These are phyloP conservation scores for Pterostichus niger DNA, from an alignment of 2,888 invertebrate species.

Conservation along the genomic window DNA sequence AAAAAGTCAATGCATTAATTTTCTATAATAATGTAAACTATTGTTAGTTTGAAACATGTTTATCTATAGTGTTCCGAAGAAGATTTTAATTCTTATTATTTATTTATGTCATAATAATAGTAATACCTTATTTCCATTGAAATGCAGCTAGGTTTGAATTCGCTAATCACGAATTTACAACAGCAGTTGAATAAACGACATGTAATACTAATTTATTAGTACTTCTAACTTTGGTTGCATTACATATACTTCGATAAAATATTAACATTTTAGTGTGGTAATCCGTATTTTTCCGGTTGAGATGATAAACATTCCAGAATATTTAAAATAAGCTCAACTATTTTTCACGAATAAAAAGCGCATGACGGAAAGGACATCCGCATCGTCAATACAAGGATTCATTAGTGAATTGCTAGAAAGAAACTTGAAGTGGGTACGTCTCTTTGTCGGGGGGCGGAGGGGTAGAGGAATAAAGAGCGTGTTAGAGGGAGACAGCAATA, in stretches of 20 bases:
- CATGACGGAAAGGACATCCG: slow-evolving; percentile 42
- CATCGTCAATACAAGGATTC: slow-evolving; percentile 56
- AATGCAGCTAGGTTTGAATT: no score
- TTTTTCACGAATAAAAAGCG: slow-evolving; percentile 47
- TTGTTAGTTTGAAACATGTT: no score
- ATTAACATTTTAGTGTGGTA: neutral
- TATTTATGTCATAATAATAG: no score
- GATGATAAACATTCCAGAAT: slow-evolving; percentile 22
- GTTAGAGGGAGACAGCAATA: slow-evolving; percentile 30
- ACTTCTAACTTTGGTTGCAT: no score
- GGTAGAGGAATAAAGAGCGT: neutral
- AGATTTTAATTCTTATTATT: no score
- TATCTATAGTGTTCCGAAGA: no score
- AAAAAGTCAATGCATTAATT: no score
- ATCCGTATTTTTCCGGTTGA: slow-evolving; percentile 33
- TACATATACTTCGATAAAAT: neutral
- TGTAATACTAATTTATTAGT: no score
- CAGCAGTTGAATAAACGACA: no score
- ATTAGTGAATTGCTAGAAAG: slow-evolving; percentile 62
- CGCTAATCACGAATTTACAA: no score
- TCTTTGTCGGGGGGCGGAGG: slow-evolving; percentile 44
- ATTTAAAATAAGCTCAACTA: slow-evolving; percentile 53
- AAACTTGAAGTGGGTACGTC: slow-evolving; percentile 59
- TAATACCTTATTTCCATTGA: no score
- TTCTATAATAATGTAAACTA: no score